A percentile compares a stretch with the other conserved stretches of the same genome.
phyloP scores from a whole-genome alignment of 1,140 invertebrate species.

The Telenomus remus region DNA sequence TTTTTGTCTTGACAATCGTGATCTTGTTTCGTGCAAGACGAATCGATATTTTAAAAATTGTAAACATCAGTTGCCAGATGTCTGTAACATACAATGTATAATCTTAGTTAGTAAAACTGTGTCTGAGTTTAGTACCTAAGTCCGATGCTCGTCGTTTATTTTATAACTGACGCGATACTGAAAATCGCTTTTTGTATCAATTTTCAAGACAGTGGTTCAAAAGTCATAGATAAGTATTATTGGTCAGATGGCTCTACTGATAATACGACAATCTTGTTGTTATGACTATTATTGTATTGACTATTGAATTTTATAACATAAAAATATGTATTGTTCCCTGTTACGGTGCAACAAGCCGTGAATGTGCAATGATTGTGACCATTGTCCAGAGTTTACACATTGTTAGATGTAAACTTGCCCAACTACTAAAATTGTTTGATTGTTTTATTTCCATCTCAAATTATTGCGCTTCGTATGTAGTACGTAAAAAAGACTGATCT shows the following conservation, averaged over 20 bases:
- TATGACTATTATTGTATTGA: not conserved
- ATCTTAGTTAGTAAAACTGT: too few species aligned
- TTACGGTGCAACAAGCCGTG: not conserved
- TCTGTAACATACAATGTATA: too few species aligned
- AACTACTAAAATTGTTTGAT: too few species aligned
- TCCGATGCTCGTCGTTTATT: not conserved
- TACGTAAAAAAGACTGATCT: too few species aligned
- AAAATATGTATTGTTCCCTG: slow-evolving; percentile 10
- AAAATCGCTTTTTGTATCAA: slow-evolving; percentile 1
- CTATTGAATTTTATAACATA: slow-evolving; percentile 7
- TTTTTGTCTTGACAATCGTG: too few species aligned
- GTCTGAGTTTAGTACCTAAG: not conserved
- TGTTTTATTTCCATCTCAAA: too few species aligned
- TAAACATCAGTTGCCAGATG: too few species aligned
- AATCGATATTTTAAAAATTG: too few species aligned
- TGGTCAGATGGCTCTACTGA: not conserved
- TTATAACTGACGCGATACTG: slow-evolving; percentile 1
- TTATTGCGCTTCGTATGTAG: too few species aligned
- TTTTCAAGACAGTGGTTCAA: not conserved
- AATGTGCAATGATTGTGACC: not conserved
- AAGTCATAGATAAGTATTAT: slow-evolving; percentile 12
- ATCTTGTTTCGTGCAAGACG: too few species aligned
- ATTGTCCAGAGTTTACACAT: not conserved
- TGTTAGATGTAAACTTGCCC: not conserved
- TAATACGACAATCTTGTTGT: slow-evolving; percentile 13